Evolutionary conservation across 92 coral and sea anemone genomes (phyloP).

Genomic region (Galaxea fascicularis): DNA sequence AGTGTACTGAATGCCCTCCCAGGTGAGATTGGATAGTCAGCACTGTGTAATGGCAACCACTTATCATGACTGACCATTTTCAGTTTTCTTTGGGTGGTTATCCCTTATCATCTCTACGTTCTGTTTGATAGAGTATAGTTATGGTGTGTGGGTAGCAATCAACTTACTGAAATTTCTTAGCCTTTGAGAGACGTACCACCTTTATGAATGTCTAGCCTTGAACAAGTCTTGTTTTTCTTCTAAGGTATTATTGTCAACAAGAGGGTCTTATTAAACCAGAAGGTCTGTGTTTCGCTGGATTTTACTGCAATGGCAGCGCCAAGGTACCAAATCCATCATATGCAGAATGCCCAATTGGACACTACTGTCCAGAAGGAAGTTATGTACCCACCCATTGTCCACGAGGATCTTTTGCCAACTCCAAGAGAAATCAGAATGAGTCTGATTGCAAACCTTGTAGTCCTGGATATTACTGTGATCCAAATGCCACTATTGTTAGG

Average conservation of each 20-base stretch:
- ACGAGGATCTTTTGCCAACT: constrained; percentile 93
- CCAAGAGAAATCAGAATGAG: constrained; percentile 79
- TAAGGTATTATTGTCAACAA: constrained; percentile 86
- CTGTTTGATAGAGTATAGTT: no score
- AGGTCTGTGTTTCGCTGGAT: constrained; percentile 88
- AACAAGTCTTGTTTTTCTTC: no score
- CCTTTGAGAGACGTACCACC: no score
- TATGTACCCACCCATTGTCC: constrained; percentile 91
- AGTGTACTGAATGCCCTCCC: constrained; percentile 89
- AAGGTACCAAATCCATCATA: constrained; percentile 80
- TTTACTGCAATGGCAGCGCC: constrained; percentile 84
- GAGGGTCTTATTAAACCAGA: constrained; percentile 85
- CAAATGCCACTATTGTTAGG: constrained; percentile 76
- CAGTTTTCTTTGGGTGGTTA: no score
- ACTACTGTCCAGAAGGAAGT: constrained; percentile 91
- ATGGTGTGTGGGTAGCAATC: no score
- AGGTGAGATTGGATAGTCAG: constrained; percentile 58
- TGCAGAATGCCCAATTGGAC: constrained; percentile 88
- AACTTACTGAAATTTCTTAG: no score
- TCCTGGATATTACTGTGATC: constrained; percentile 93
- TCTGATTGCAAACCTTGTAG: constrained; percentile 96
- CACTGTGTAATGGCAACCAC: neutral
- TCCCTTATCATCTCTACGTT: no score
- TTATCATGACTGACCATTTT: neutral
- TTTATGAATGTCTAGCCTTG: no score